These are phyloP conservation scores for Pogonomyrmex barbatus DNA, from an alignment of 1,140 invertebrate species.

Conservation along the genomic window DNA sequence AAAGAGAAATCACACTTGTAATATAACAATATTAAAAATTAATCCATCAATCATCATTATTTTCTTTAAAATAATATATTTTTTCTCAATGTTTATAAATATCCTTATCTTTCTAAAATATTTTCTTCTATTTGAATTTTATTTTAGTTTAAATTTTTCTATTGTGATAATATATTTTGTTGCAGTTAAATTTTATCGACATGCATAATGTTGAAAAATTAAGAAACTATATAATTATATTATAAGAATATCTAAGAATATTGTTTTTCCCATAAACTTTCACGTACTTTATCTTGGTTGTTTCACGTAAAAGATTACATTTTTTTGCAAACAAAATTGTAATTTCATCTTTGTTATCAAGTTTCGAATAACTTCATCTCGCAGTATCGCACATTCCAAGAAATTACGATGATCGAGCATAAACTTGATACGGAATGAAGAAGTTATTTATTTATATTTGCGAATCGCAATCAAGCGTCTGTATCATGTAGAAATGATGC, in stretches of 20 bases:
- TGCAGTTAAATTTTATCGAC: neutral
- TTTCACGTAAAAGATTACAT: neutral
- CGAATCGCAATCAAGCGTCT: neutral
- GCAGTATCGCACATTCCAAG: neutral
- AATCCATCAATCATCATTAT: neutral
- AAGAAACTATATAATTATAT: neutral
- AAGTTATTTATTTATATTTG: conserved; percentile 18
- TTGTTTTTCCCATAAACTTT: neutral
- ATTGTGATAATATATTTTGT: conserved; percentile 2
- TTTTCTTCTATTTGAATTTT: neutral
- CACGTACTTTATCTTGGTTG: neutral
- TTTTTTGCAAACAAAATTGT: conserved; percentile 15
- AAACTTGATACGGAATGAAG: neutral
- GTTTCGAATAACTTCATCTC: conserved; percentile 25
- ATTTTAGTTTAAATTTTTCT: neutral
- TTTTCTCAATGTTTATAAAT: neutral
- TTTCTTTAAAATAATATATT: neutral
- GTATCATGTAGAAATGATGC: conserved; percentile 34
- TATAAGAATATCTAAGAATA: neutral
- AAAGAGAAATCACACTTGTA: no score
- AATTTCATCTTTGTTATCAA: conserved; percentile 30
- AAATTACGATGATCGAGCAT: neutral
- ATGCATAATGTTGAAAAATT: neutral
- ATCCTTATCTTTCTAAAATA: neutral
- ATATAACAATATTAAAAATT: no score